Conservation (phyloP, 2,797 vertebrate species). For the Platyrinchus mystaceus region DNA sequence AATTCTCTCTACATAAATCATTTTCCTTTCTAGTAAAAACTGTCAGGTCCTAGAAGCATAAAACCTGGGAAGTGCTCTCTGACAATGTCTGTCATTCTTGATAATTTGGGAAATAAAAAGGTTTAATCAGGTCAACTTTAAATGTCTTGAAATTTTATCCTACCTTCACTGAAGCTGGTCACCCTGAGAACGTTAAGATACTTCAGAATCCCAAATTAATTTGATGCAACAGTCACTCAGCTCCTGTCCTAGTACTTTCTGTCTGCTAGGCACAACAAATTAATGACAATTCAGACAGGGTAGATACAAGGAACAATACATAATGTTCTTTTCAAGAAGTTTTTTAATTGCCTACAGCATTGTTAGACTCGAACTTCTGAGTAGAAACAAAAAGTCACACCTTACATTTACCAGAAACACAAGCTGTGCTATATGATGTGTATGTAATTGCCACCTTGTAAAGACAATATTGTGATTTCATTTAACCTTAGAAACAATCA, state of each 20-base stretch:
- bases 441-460: neutral
- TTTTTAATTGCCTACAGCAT: neutral
- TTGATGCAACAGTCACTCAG: neutral
- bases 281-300: neutral
- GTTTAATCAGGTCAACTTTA: slow-evolving; percentile 13
- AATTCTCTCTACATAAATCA: neutral
- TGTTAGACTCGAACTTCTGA: neutral
- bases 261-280: neutral
- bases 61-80: neutral
- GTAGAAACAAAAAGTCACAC: neutral
- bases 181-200: neutral
- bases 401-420: neutral
- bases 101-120: neutral
- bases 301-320: neutral
- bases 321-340: neutral
- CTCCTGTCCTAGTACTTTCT: slow-evolving; percentile 4
- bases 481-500: neutral
- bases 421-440: neutral
- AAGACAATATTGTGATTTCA: neutral
- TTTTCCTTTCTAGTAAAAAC: neutral
- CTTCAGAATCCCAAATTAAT: slow-evolving; percentile 46
- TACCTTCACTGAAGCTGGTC: neutral
- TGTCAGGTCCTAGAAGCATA: neutral
- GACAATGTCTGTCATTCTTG: neutral
- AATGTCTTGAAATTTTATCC: neutral